Conservation (phyloP, 2,113 vertebrate species). For the Eclectus roratus region DNA sequence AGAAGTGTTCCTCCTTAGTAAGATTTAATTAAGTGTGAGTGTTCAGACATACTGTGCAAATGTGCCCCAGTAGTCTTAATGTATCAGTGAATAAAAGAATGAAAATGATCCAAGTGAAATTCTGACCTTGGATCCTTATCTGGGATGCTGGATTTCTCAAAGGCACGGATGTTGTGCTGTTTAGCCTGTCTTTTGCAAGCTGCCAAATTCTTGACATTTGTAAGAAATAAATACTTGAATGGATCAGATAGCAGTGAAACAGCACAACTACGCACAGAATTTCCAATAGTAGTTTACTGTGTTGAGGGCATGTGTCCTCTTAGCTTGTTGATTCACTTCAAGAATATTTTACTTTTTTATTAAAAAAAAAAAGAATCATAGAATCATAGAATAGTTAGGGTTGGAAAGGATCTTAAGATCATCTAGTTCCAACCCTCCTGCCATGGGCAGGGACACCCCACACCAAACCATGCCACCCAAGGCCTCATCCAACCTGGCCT, state of each 20-base stretch:
- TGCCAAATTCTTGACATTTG: not conserved
- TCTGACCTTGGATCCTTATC: not conserved
- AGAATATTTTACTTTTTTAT: not conserved
- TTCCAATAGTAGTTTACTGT: not conserved
- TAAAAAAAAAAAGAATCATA: too few relatives aligned
- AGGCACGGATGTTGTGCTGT: not conserved
- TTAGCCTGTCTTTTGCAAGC: not conserved
- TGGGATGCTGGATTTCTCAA: not conserved
- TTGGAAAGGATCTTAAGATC: too few relatives aligned
- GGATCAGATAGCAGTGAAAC: not conserved
- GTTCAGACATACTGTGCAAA: not conserved
- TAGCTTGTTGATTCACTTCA: not conserved
- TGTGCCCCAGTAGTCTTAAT: not conserved
- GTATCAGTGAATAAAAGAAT: not conserved
- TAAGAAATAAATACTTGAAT: not conserved
- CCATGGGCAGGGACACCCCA: too few relatives aligned
- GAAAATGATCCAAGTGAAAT: not conserved
- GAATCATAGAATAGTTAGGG: too few relatives aligned
- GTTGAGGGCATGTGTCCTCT: not conserved
- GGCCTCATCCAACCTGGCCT: too few relatives aligned
- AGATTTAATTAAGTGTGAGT: not conserved
- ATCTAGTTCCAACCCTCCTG: too few relatives aligned
- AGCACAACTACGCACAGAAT: not conserved
- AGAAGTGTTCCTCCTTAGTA: not conserved
- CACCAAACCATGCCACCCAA: too few relatives aligned